Base-by-base conservation (phyloP, 2,888 invertebrate genomes). In the Galeopsomyia nigrocyanea region DNA sequence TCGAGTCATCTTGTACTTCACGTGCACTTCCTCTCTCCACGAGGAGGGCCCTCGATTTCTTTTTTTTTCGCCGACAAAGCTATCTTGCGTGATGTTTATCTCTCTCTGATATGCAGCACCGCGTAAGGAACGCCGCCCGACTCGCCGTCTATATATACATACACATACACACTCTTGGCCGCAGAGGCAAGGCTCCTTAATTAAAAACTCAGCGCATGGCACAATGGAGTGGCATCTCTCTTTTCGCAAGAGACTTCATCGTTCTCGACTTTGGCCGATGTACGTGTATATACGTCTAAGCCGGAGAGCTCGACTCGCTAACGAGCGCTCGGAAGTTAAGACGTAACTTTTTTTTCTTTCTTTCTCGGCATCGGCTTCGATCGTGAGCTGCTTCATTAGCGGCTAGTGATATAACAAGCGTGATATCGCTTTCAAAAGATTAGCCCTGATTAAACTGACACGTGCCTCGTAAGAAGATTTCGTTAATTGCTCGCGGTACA, bases 171-270 rank as follows among this genome's bases (percentile, higher is more conserved):
- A 39, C 1, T 39, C 39, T 39, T 9, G 39, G 31, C 31, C 31
- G 3, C 31, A 31, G 31, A 5, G 7, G 31, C 7, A 31, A 31
- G 31, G 79, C 82, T 82, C 81, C 83, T 84, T 84, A 82, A 83
- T 84, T 83, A 84, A 83, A 82, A 83, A 82, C 83, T 82, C 81
- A 82, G 80, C 79, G 78, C 80, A 82, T 78, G 80, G 82, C 81
- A 83, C 82, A 83, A 84, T 81, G 81, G 80, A 84, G 83, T 83
- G 81, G 83, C 81, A 82, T 83, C 82, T 83, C 82, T 83, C 82
- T 82, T 63, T 63, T 55, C 57, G 19, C 53, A 73, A 65, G 50
- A 61, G 67, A 31, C 49, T 62, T 50, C 26, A 65, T 55, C 66
- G 62, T 66, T 69, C 64, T 13, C 58, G 57, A 63, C 66, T 49